Percentiles rank a stretch among this genome's conserved stretches.
phyloP scores from a whole-genome alignment of 2,797 vertebrate genomes.

The Choloepus didactylus region DNA sequence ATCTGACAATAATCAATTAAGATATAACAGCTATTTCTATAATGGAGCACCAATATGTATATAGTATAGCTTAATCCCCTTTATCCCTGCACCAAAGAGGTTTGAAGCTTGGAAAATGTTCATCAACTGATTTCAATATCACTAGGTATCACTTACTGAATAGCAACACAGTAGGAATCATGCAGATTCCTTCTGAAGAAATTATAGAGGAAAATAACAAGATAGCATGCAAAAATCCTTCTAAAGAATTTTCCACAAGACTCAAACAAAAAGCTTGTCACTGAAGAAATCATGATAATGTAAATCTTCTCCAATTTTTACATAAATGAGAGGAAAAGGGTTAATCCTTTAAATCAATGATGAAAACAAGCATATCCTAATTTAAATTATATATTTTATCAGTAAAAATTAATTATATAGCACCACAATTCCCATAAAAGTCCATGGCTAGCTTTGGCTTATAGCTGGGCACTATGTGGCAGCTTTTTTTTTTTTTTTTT shows the following conservation, averaged over 20 bases:
- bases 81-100: background rate
- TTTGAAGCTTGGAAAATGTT: background rate
- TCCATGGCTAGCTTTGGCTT: background rate
- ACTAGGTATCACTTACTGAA: background rate
- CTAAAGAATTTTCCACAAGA: constrained; percentile 47
- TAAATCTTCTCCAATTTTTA: background rate
- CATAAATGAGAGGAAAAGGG: background rate
- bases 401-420: background rate
- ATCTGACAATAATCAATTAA: constrained; percentile 25
- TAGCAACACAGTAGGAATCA: background rate
- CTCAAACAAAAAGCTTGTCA: background rate
- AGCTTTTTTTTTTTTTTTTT: background rate
- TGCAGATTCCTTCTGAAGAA: constrained; percentile 37
- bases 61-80: background rate
- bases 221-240: background rate
- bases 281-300: background rate
- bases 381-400: background rate
- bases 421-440: background rate
- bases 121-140: background rate
- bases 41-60: background rate
- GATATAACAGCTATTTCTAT: constrained; percentile 39
- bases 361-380: constrained; percentile 42
- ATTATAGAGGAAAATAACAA: constrained; percentile 52
- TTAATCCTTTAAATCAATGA: background rate
- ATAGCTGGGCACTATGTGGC: background rate